phyloP scores from a whole-genome alignment of 2,888 invertebrate genomes.

The Cryptocheilus praepositus region DNA sequence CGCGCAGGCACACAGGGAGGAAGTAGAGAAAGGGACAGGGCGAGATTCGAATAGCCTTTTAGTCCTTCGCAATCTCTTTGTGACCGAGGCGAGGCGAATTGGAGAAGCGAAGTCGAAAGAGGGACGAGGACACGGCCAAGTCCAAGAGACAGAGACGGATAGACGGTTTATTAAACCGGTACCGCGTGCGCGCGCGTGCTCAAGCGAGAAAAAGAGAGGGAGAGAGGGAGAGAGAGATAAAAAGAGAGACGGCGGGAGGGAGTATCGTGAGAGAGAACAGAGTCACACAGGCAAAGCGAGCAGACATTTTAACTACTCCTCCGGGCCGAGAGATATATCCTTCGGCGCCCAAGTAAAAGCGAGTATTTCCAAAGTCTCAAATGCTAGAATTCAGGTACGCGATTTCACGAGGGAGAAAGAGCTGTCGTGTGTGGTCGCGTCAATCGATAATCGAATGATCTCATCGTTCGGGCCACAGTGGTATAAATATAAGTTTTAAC shows the following conservation, averaged over 20 bases:
- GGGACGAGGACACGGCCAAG: not conserved
- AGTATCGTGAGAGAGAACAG: not conserved
- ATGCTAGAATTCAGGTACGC: conserved; percentile 60
- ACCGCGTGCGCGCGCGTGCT: conserved; percentile 2
- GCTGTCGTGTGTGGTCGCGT: conserved; percentile 57
- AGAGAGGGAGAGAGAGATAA: conserved; percentile 8
- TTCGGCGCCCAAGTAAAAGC: not conserved
- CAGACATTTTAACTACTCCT: conserved; percentile 23
- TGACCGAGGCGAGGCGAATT: conserved; percentile 4
- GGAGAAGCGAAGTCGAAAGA: conserved; percentile 31
- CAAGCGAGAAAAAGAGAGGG: conserved; percentile 2
- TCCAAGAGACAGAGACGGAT: not conserved
- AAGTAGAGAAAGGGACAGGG: not conserved
- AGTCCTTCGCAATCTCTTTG: not conserved
- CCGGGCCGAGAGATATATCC: conserved; percentile 14
- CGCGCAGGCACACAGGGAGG: not conserved
- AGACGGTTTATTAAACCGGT: not conserved
- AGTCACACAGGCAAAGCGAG: conserved; percentile 12
- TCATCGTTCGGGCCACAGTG: conserved; percentile 59
- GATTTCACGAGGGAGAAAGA: conserved; percentile 50
- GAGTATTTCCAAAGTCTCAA: conserved; percentile 46
- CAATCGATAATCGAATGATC: conserved; percentile 63
- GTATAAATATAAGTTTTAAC: conserved; percentile 49
- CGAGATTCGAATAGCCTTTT: not conserved
- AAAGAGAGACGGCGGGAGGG: conserved; percentile 8